phyloP scores from a whole-genome alignment of 2,888 invertebrate species.

The Cryptosula pallasiana region DNA sequence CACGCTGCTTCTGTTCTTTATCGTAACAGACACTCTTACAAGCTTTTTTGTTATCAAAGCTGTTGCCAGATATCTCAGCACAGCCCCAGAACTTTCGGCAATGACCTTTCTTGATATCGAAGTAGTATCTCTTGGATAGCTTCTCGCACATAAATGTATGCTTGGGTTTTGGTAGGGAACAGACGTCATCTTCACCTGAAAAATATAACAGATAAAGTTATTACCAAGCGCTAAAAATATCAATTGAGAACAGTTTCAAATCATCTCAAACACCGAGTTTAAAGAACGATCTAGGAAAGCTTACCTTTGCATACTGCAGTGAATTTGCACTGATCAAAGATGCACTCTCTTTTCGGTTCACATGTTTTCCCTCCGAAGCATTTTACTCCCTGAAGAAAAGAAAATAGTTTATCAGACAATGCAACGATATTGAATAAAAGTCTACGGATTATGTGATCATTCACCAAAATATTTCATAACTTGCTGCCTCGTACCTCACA shows the following conservation, averaged over 20 bases:
- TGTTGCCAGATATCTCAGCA: slow-evolving; percentile 31
- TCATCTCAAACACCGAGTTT: too few species aligned
- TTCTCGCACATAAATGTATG: slow-evolving; percentile 31
- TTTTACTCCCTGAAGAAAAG: slow-evolving; percentile 31
- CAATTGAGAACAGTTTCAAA: too few species aligned
- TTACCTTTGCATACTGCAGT: slow-evolving; percentile 31
- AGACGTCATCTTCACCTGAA: slow-evolving; percentile 27
- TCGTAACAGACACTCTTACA: slow-evolving; percentile 33
- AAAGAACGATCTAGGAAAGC: too few species aligned
- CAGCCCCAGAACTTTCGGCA: slow-evolving; percentile 33
- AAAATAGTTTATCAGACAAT: too few species aligned
- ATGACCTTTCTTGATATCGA: slow-evolving; percentile 31
- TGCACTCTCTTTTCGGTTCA: slow-evolving; percentile 30
- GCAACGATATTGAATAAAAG: too few species aligned
- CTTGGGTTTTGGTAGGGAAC: slow-evolving; percentile 30
- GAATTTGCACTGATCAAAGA: slow-evolving; percentile 30
- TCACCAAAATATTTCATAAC: neutral
- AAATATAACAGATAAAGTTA: neutral
- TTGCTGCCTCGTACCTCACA: slow-evolving; percentile 30
- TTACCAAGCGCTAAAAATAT: too few species aligned
- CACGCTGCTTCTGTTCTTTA: slow-evolving; percentile 24
- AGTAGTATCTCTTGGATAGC: slow-evolving; percentile 32
- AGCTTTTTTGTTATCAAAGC: slow-evolving; percentile 31
- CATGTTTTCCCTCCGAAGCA: slow-evolving; percentile 32
- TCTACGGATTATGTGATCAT: too few species aligned